Evolutionary conservation across 2,797 vertebrate genomes (phyloP).

Genomic region (Peromyscus melanophrys): DNA sequence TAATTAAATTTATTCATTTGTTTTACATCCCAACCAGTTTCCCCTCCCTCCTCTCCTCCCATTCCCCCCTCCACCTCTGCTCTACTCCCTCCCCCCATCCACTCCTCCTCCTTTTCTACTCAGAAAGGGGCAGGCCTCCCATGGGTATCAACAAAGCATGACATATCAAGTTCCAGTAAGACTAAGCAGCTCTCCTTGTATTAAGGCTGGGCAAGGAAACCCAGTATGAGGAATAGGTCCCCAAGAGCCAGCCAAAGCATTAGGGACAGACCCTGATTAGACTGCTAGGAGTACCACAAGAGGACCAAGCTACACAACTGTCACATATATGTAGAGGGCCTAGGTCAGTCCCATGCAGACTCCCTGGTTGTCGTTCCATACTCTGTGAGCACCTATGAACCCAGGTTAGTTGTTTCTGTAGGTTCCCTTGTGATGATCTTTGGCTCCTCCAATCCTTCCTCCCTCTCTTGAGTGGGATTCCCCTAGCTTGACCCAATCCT

Average conservation of each 20-base stretch:
- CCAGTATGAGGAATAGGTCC: neutral
- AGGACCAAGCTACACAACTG: neutral
- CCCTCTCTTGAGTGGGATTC: neutral
- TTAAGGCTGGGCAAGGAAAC: neutral
- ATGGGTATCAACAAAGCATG: neutral
- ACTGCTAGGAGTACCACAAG: neutral
- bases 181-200: neutral
- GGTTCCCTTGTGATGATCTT: neutral
- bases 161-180: neutral
- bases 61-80: neutral
- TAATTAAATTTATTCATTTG: neutral
- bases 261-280: neutral
- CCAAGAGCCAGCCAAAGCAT: neutral
- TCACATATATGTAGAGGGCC: neutral
- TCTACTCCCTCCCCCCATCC: neutral
- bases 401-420: neutral
- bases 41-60: neutral
- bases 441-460: neutral
- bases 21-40: neutral
- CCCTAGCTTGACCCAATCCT: neutral
- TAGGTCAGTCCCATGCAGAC: neutral
- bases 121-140: neutral
- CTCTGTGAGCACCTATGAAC: neutral
- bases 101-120: neutral
- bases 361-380: neutral